These are phyloP conservation scores for Uropsilus gracilis DNA, from an alignment of 2,113 vertebrate genomes.

Conservation along the genomic window DNA sequence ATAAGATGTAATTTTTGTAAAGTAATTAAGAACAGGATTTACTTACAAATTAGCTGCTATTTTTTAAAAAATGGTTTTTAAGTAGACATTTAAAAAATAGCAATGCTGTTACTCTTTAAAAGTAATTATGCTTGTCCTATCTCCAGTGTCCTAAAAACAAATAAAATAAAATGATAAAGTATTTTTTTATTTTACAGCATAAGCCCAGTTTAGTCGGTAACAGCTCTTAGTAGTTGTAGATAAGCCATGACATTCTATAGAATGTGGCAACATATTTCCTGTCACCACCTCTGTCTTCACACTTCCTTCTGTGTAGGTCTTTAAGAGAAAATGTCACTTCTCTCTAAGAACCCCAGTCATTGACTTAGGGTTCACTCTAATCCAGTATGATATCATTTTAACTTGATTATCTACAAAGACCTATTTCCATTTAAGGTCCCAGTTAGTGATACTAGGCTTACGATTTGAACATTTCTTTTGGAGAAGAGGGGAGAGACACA, in stretches of 20 bases:
- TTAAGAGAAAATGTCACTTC: not conserved
- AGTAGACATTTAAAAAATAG: no score
- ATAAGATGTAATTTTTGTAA: no score
- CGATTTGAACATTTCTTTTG: not conserved
- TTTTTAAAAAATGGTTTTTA: no score
- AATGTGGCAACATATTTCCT: not conserved
- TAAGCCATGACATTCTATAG: not conserved
- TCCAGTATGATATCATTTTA: not conserved
- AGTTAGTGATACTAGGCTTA: not conserved
- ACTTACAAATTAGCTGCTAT: no score
- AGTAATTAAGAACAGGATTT: no score
- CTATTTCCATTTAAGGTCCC: not conserved
- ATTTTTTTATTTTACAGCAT: no score
- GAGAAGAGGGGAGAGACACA: not conserved
- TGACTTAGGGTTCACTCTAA: not conserved
- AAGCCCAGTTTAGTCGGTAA: no score
- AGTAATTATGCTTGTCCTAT: no score
- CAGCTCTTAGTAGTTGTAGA: no score
- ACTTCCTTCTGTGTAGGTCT: not conserved
- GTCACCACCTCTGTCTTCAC: not conserved
- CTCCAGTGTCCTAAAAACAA: no score
- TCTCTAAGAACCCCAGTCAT: not conserved
- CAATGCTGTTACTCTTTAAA: no score
- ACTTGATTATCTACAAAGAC: not conserved
- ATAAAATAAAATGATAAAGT: no score